Conservation (phyloP, 1,140 invertebrate species). For the Papilio glaucus region DNA sequence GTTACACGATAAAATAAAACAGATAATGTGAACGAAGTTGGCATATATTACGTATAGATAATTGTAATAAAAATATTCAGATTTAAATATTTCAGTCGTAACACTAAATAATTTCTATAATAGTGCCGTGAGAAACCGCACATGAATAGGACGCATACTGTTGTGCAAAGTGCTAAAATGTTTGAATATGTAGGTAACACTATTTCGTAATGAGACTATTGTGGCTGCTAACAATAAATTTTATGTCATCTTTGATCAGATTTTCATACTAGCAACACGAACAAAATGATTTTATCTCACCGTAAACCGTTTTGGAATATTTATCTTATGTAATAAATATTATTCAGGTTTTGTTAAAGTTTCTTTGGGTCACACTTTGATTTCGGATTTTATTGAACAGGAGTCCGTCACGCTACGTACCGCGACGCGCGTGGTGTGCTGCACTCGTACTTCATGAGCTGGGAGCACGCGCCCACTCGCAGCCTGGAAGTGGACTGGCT, state of each 20-base stretch:
- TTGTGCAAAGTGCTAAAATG: constrained; percentile 24
- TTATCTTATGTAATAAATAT: not conserved
- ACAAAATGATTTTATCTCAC: constrained; percentile 4
- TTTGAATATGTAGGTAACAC: constrained; percentile 22
- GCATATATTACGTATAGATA: not conserved
- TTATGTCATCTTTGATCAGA: not conserved
- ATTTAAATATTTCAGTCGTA: not conserved
- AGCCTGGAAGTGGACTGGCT: constrained; percentile 95
- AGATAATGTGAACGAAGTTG: not conserved
- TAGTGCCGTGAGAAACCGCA: constrained; percentile 13
- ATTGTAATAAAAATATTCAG: not conserved
- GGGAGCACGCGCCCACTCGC: constrained; percentile 93
- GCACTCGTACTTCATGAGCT: constrained; percentile 97
- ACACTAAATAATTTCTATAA: not conserved
- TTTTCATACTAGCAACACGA: not conserved
- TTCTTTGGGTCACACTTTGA: not conserved
- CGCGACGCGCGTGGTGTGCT: constrained; percentile 92
- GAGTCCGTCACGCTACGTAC: constrained; percentile 93
- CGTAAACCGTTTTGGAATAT: not conserved
- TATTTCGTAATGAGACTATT: constrained; percentile 23
- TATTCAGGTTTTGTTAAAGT: not conserved
- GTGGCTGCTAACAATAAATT: not conserved
- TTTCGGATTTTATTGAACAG: constrained; percentile 70
- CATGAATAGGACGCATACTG: not conserved
- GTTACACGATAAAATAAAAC: too few species aligned